Evolutionary conservation across 1,140 invertebrate genomes (phyloP).

Genomic region (Diorhabda elongata): DNA sequence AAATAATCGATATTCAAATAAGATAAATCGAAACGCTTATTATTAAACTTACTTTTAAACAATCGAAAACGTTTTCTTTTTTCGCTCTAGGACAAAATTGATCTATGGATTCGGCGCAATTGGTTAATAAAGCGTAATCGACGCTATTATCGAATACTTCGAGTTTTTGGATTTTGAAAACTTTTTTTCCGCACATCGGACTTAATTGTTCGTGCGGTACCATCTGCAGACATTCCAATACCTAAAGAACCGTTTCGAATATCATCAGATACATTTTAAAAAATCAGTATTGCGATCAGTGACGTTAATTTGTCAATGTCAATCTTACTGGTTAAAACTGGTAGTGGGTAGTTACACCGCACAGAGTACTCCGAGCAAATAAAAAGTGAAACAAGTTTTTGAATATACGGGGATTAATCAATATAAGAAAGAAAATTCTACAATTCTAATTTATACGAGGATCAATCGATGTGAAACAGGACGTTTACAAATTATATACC

Average conservation of each 20-base stretch:
- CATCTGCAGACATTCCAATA: constrained; percentile 82
- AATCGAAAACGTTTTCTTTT: constrained; percentile 64
- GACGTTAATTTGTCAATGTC: too few species aligned
- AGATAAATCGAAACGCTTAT: background rate
- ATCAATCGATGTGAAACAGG: too few species aligned
- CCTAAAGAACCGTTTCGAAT: constrained; percentile 47
- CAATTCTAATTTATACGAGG: too few species aligned
- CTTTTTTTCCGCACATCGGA: constrained; percentile 66
- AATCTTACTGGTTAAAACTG: too few species aligned
- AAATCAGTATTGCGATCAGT: too few species aligned
- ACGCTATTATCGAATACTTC: constrained; percentile 80
- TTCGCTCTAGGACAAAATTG: constrained; percentile 71
- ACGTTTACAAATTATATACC: too few species aligned
- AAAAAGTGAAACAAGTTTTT: too few species aligned
- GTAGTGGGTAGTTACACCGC: too few species aligned
- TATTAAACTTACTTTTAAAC: constrained; percentile 56
- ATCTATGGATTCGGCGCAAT: constrained; percentile 80
- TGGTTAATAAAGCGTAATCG: constrained; percentile 78
- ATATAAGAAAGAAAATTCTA: too few species aligned
- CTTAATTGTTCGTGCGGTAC: constrained; percentile 62
- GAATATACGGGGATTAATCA: too few species aligned
- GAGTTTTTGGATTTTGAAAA: constrained; percentile 82
- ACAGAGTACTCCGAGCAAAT: too few species aligned
- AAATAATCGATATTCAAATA: background rate
- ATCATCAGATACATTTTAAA: too few species aligned